Conservation (phyloP, 2,113 vertebrate genomes). For the Gallinago undulata region DNA sequence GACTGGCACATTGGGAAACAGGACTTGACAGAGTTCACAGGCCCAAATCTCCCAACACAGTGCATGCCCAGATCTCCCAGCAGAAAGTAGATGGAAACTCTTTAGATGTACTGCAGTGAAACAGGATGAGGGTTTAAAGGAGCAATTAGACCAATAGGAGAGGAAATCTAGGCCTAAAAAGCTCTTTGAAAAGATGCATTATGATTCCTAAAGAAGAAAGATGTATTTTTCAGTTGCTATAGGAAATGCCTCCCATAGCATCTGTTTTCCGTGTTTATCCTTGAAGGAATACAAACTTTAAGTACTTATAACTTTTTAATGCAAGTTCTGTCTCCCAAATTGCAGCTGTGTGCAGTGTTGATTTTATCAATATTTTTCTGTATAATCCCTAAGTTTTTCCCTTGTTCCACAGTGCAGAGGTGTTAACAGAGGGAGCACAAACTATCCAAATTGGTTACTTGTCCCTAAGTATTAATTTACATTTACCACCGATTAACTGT, state of each 20-base stretch:
- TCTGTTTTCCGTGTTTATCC: neutral
- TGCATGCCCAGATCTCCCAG: neutral
- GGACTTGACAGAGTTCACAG: neutral
- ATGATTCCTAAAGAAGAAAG: neutral
- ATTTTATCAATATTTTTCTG: neutral
- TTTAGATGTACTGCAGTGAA: neutral
- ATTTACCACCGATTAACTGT: neutral
- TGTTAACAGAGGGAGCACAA: neutral
- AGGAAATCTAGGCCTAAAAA: neutral
- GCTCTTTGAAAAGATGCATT: neutral
- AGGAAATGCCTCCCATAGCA: neutral
- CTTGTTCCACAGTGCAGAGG: neutral
- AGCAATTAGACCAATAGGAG: neutral
- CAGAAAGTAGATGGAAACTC: neutral
- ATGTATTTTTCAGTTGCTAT: neutral
- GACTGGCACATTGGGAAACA: neutral
- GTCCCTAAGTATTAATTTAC: neutral
- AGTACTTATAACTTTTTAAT: neutral
- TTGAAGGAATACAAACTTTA: neutral
- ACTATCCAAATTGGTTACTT: neutral
- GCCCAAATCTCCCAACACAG: neutral
- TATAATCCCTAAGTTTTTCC: neutral
- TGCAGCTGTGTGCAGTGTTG: neutral
- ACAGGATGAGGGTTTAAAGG: neutral
- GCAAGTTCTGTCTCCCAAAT: neutral